A percentile compares a stretch with the other conserved stretches of the same genome.
These are phyloP conservation scores for Drosophila ochracea DNA, from an alignment of 2,888 invertebrate species.

Conservation along the genomic window DNA sequence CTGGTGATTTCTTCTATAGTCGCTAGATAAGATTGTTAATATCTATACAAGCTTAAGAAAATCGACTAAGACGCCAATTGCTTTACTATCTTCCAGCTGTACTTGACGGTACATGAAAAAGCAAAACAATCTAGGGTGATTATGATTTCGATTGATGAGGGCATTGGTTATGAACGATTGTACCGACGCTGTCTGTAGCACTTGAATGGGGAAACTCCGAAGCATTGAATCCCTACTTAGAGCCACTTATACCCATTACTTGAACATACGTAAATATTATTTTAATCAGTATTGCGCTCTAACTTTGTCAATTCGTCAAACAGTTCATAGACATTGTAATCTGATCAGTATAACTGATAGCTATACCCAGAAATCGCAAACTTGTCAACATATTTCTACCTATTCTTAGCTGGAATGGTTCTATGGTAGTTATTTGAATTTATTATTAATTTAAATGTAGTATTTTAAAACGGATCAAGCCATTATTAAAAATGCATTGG, in stretches of 20 bases:
- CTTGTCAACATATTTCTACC: neutral
- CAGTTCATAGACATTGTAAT: conserved; percentile 8
- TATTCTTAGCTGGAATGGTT: neutral
- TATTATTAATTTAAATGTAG: too few species aligned
- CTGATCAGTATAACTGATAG: conserved; percentile 14
- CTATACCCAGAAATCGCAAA: neutral
- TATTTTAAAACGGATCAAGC: too few species aligned
- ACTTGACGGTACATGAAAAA: neutral
- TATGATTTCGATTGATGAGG: conserved; percentile 10
- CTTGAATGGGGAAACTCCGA: conserved; percentile 4
- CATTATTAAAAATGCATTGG: too few species aligned
- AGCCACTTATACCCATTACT: neutral
- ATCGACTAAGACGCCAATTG: conserved; percentile 18
- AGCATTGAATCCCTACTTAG: neutral
- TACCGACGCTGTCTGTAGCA: conserved; percentile 4
- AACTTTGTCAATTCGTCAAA: conserved; percentile 6
- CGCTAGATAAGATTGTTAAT: conserved; percentile 52
- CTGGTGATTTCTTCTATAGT: conserved; percentile 16
- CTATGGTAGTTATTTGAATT: too few species aligned
- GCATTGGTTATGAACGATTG: conserved; percentile 2
- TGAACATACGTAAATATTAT: neutral
- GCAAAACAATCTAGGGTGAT: neutral
- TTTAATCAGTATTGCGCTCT: neutral
- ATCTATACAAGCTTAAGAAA: conserved; percentile 15
- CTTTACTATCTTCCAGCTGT: conserved; percentile 29